Base-by-base conservation (phyloP, 2,113 vertebrate genomes). In the Hemibagrus wyckioides region DNA sequence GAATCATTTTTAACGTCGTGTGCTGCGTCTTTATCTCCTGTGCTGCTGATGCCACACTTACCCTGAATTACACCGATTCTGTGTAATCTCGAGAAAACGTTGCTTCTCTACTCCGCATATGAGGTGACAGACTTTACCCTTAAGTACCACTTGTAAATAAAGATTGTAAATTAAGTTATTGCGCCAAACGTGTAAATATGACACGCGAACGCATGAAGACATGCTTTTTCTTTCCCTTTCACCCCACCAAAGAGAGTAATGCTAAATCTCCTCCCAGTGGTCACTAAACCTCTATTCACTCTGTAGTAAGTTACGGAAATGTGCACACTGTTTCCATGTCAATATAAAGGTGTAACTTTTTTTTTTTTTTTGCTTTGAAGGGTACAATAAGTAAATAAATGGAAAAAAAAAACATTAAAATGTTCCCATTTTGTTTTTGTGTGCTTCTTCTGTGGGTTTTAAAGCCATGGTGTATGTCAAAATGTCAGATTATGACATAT, bases 111-210 rank as follows among this genome's bases (percentile, higher is more conserved):
- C 39, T 80, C 33, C 3, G 21, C 17, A 41, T 84, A 44, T 56
- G 85, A 89, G 85, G 89, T 91, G 85, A 77, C 4, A 6, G 87
- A 59, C 86, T 90, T 91, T 84, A 86, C 79, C 73, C 85, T 11
- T 91, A 84, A 83, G 81, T 91, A 83, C 90, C 85, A 81, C 83
- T 82, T 93, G 92, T 95, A 94, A 88, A 93, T 94, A 91, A 63
- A 52, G 56, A 90, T 90, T 93, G 93, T 94, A 93, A 90, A 93
- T 93, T 93, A 94, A 94, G 86, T 93, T 94, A 95, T 94, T 94
- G 91, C 87, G 86, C 76, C 88, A 82, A 71, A 91, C 90, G 71
- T 90, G 86, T 92, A 88, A 75, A 90, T 89, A 91, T 56, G 80
- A 87, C 25, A 77, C 90, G 84, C 87, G 84, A 87, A 90, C 21